These are phyloP conservation scores for Diorhabda elongata DNA, from an alignment of 1,140 invertebrate genomes.

Conservation along the genomic window DNA sequence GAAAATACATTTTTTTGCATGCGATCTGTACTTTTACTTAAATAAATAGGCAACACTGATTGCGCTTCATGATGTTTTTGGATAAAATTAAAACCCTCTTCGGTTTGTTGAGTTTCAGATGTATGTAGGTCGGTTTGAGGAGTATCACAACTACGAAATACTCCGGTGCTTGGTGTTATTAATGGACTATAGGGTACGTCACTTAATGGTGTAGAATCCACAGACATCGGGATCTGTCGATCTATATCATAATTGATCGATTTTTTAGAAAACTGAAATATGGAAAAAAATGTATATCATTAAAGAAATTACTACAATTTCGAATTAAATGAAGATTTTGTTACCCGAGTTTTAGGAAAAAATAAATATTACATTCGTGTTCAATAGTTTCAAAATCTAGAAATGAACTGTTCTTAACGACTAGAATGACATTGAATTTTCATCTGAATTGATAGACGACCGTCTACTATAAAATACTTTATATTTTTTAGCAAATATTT, in stretches of 20 bases:
- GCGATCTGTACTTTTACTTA: constrained; percentile 28
- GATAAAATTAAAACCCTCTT: constrained; percentile 35
- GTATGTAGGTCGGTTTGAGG: constrained; percentile 30
- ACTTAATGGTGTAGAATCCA: constrained; percentile 42
- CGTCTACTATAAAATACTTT: no score
- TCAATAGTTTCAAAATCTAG: no score
- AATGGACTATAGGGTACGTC: constrained; percentile 27
- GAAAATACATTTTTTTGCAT: constrained; percentile 20
- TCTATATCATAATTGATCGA: constrained; percentile 20
- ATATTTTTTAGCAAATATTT: no score
- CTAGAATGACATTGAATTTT: no score
- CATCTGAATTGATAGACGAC: no score
- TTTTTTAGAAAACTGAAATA: no score
- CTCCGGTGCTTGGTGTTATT: constrained; percentile 27
- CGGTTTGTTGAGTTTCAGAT: constrained; percentile 28
- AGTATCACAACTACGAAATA: constrained; percentile 27
- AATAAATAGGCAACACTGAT: constrained; percentile 8
- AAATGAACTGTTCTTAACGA: no score
- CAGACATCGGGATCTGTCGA: constrained; percentile 36
- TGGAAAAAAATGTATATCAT: no score
- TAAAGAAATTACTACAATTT: no score
- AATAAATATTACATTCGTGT: no score
- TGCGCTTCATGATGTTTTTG: not conserved
- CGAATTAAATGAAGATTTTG: no score
- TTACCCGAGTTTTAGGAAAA: no score